Conservation (phyloP, 2,888 invertebrate species). For the Ochropleura leucogaster region DNA sequence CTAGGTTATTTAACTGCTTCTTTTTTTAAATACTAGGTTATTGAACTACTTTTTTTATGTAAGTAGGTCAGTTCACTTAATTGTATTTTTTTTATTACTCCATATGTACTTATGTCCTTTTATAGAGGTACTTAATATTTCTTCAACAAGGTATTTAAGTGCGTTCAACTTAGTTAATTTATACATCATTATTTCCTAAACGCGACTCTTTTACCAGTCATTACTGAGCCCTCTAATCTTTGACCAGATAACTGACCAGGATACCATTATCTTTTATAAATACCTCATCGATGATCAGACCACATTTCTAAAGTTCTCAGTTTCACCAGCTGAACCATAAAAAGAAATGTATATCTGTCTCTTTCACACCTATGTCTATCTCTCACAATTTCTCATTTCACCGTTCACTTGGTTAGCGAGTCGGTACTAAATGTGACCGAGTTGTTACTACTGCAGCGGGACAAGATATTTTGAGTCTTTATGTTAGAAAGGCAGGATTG, state of each 20-base stretch:
- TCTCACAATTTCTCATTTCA: constrained; percentile 90
- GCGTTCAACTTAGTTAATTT: too few species aligned
- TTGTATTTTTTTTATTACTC: too few species aligned
- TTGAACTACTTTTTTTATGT: too few species aligned
- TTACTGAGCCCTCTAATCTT: background rate
- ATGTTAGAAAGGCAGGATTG: constrained; percentile 32
- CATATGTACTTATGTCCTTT: too few species aligned
- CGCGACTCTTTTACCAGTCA: too few species aligned
- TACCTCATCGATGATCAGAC: constrained; percentile 50
- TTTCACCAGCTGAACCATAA: constrained; percentile 72
- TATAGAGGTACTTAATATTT: too few species aligned
- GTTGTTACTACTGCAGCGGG: constrained; percentile 69
- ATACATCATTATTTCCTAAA: too few species aligned
- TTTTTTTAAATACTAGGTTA: too few species aligned
- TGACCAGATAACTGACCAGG: constrained; percentile 47
- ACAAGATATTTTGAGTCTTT: constrained; percentile 54
- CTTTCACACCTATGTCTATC: constrained; percentile 80
- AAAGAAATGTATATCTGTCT: constrained; percentile 83
- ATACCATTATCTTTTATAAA: constrained; percentile 51
- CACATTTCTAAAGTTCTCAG: constrained; percentile 69
- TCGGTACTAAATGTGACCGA: constrained; percentile 75
- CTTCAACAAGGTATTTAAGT: too few species aligned
- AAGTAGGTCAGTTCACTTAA: too few species aligned
- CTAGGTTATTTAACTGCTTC: too few species aligned
- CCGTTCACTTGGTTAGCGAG: constrained; percentile 90